Conservation (phyloP, 2,888 invertebrate genomes). For the Cephalotes varians region DNA sequence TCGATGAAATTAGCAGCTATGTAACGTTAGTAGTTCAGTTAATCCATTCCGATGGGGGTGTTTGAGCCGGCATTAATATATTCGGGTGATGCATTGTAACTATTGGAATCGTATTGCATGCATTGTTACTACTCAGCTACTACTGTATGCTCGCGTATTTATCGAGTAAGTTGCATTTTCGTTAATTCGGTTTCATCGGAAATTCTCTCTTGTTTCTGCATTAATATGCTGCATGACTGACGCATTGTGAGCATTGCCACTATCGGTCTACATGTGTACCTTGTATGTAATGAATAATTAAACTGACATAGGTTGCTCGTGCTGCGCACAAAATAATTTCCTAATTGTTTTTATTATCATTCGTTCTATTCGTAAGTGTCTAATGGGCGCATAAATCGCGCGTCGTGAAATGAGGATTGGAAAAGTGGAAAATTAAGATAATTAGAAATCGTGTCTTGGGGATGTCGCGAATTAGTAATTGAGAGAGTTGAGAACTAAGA, state of each 20-base stretch:
- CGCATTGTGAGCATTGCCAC: slow-evolving; percentile 32
- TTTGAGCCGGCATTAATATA: slow-evolving; percentile 41
- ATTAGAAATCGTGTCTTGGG: not conserved
- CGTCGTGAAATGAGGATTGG: not conserved
- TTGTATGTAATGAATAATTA: slow-evolving; percentile 30
- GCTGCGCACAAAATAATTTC: not conserved
- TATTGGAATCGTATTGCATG: slow-evolving; percentile 25
- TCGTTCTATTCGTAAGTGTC: not conserved
- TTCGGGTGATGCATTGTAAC: slow-evolving; percentile 49
- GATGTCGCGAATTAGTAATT: not conserved
- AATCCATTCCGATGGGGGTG: slow-evolving; percentile 22
- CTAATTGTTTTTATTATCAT: slow-evolving; percentile 9
- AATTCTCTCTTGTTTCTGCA: slow-evolving; percentile 40
- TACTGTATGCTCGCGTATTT: slow-evolving; percentile 28
- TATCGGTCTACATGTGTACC: slow-evolving; percentile 17
- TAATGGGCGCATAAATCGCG: not conserved
- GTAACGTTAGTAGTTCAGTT: slow-evolving; percentile 14
- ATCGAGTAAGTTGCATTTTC: slow-evolving; percentile 52
- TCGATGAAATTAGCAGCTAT: slow-evolving; percentile 32
- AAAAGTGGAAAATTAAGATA: slow-evolving; percentile 1
- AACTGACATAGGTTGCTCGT: not conserved
- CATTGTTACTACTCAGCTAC: slow-evolving; percentile 31
- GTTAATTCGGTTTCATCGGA: slow-evolving; percentile 43
- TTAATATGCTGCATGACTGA: slow-evolving; percentile 42
- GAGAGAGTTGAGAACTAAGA: not conserved